These are phyloP conservation scores for Potorous gilbertii DNA, from an alignment of 2,797 vertebrate genomes.

Conservation along the genomic window DNA sequence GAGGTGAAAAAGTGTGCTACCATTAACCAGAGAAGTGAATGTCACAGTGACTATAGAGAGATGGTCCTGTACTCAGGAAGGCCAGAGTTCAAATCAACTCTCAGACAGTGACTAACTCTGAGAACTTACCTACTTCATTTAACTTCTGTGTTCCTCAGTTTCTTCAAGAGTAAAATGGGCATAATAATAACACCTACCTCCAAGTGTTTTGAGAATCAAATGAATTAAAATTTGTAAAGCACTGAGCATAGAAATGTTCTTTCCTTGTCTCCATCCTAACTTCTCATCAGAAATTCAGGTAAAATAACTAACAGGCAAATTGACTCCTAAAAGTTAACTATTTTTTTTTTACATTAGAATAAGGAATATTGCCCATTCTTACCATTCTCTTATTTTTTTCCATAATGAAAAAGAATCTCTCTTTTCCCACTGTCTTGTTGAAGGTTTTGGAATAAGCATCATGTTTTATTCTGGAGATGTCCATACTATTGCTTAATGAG, in stretches of 20 bases:
- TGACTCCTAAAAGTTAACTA: not conserved
- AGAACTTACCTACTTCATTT: not conserved
- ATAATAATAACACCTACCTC: not conserved
- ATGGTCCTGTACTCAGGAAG: not conserved
- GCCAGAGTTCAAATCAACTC: not conserved
- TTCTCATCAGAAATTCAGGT: not conserved
- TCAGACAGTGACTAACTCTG: not conserved
- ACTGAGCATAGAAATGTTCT: not conserved
- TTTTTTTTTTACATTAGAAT: too few species aligned
- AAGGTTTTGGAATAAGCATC: not conserved
- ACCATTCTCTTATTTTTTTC: not conserved
- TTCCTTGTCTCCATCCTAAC: not conserved
- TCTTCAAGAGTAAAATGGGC: not conserved
- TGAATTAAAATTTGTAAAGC: not conserved
- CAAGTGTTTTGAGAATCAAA: not conserved
- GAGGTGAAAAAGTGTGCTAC: not conserved
- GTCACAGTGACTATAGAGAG: not conserved
- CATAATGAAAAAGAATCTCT: too few species aligned
- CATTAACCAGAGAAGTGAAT: not conserved
- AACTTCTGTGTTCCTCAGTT: not conserved
- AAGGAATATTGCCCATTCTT: not conserved
- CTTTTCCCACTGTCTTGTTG: too few species aligned
- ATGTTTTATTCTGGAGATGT: not conserved
- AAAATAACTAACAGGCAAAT: not conserved
- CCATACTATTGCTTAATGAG: not conserved